Conservation (phyloP, 2,888 invertebrate genomes). For the Dendrolimus houi region DNA sequence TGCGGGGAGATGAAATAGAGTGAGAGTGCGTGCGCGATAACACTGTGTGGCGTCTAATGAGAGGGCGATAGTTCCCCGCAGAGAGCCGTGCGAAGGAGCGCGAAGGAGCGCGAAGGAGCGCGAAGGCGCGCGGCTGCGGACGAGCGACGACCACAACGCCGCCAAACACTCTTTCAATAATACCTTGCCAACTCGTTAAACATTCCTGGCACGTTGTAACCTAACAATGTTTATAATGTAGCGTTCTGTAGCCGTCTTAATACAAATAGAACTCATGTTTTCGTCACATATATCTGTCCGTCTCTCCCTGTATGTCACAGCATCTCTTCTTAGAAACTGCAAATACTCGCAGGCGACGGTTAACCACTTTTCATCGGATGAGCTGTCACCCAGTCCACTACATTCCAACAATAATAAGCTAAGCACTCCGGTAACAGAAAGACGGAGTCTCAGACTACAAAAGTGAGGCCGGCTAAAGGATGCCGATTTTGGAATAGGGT, state of each 20-base stretch:
- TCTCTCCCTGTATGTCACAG: not conserved
- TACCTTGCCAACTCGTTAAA: too few species aligned
- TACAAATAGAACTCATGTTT: not conserved
- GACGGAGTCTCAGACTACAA: not conserved
- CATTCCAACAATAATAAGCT: not conserved
- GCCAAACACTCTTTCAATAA: not conserved
- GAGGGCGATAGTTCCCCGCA: not conserved
- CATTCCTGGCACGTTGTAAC: too few species aligned
- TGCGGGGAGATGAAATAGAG: not conserved
- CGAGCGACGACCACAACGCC: not conserved
- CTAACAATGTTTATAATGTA: too few species aligned
- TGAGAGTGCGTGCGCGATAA: not conserved
- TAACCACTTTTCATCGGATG: not conserved
- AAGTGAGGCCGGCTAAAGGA: too few species aligned
- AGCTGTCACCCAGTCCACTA: not conserved
- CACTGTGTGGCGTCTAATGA: not conserved
- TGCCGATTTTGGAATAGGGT: not conserved
- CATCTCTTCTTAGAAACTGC: not conserved
- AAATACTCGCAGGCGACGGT: not conserved
- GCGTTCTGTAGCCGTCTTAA: not conserved
- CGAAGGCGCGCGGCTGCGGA: not conserved
- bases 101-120: not conserved
- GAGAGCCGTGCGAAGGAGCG: not conserved
- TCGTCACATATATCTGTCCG: not conserved
- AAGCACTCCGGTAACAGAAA: not conserved